Base-by-base conservation (phyloP, 2,797 vertebrate genomes). In the Tragelaphus oryx region DNA sequence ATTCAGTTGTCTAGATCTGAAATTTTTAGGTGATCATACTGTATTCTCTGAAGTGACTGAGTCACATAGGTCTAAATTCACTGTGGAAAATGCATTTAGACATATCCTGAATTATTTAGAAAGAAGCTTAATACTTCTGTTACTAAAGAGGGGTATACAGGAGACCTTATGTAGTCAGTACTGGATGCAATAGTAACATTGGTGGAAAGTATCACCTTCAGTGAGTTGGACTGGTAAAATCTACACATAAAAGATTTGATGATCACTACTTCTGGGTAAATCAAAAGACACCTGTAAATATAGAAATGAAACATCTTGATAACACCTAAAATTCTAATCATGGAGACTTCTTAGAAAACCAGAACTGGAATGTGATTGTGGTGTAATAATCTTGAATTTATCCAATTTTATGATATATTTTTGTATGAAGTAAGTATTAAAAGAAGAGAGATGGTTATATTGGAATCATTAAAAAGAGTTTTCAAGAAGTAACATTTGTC, bases 21-120 rank as follows among this genome's bases (percentile, higher is more conserved):
- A 79, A 85, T 80, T 84, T 93, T 89, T 86, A 76, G 55, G 52
- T 82, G 80, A 46, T 89, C 44, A 50, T 33, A 37, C 12, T 62
- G 8, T 71, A n/a, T 94, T 95, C 55, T 96, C 50, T 87, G 52
- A 93, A 92, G 57, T 54, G 20, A 68, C 84, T 93, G 87, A 93
- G 50, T 81, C 52, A 79, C 30, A 2, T 46, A 48, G 28, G 52
- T 86, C 65, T 94, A 80, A 48, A 57, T 90, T 89, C 78, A 30
- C 74, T 37, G 13, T 76, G 68, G 59, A 91, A 89, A 94, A 95
- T 94, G 24, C 68, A 6, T 74, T 93, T 95, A 57, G 30, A 83
- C 55, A 62, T 83, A 41, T 4, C 30, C 86, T 96, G 79, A 96
- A 90, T 94, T 93, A 94, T 91, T 96, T 76, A 54, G 65, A 93